Conservation (phyloP, 2,888 invertebrate species). For the Dugesia japonica region DNA sequence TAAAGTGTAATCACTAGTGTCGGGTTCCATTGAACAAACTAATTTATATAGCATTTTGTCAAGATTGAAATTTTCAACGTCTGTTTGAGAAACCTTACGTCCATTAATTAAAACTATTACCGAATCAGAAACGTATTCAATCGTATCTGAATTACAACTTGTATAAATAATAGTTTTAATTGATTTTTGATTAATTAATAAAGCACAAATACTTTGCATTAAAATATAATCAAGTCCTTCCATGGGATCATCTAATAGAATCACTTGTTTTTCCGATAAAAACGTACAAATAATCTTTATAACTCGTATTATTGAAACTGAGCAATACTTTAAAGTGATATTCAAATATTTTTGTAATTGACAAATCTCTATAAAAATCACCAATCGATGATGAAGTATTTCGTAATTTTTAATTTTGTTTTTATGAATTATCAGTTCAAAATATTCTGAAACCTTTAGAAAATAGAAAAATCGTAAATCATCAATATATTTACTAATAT, state of each 20-base stretch:
- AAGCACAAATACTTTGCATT: not conserved
- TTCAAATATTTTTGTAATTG: not conserved
- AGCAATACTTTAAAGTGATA: not conserved
- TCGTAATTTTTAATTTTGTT: not conserved
- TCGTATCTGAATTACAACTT: not conserved
- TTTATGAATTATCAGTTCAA: not conserved
- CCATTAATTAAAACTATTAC: not conserved
- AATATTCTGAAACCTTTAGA: not conserved
- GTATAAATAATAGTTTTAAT: not conserved
- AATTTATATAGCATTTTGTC: conserved; percentile 6
- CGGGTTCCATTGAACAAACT: conserved; percentile 6
- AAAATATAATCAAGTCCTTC: not conserved
- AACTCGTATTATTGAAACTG: not conserved
- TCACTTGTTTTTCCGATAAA: not conserved
- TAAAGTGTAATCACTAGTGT: conserved; percentile 10
- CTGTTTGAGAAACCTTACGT: not conserved
- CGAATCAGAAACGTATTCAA: not conserved
- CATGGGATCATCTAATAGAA: not conserved
- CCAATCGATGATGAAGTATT: not conserved
- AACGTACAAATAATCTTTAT: not conserved
- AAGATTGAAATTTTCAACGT: not conserved
- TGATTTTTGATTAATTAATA: not conserved
- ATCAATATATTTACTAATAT: not conserved
- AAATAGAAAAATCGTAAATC: not conserved
- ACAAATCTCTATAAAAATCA: not conserved